These are phyloP conservation scores for Achroia grisella DNA, from an alignment of 1,140 invertebrate species.

Conservation along the genomic window DNA sequence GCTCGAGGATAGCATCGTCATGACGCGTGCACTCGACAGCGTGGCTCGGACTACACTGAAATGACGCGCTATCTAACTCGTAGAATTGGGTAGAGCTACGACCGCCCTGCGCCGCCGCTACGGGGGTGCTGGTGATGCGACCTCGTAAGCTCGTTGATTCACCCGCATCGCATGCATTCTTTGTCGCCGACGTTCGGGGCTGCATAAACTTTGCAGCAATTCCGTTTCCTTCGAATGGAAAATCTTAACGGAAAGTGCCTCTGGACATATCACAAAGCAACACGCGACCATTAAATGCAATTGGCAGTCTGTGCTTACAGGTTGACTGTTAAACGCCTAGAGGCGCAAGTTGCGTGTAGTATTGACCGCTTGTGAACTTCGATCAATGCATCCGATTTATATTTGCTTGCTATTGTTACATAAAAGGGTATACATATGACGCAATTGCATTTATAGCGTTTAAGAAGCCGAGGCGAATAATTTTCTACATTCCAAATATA, in stretches of 20 bases:
- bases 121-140: slow-evolving; percentile 32
- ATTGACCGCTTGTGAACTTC: slow-evolving; percentile 4
- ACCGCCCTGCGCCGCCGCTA: slow-evolving; percentile 39
- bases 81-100: slow-evolving; percentile 19
- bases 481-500: too few species aligned
- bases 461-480: too few species aligned
- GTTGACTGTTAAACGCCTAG: slow-evolving; percentile 1
- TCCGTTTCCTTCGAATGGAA: slow-evolving; percentile 15
- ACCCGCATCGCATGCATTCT: slow-evolving; percentile 8
- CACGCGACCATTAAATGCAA: slow-evolving; percentile 20
- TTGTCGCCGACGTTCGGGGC: not conserved
- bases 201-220: slow-evolving; percentile 4
- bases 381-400: slow-evolving; percentile 5
- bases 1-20: slow-evolving; percentile 1
- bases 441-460: slow-evolving; percentile 2
- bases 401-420: slow-evolving; percentile 1
- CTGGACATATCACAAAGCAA: slow-evolving; percentile 7
- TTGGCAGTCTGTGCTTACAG: slow-evolving; percentile 5
- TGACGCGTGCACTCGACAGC: slow-evolving; percentile 31
- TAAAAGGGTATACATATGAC: slow-evolving; percentile 6
- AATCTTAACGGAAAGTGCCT: slow-evolving; percentile 8
- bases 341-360: slow-evolving; percentile 18
- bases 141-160: slow-evolving; percentile 36
- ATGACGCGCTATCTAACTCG: slow-evolving; percentile 12
- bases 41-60: slow-evolving; percentile 38